Base-by-base conservation (phyloP, 2,113 vertebrate genomes). In the Hystrix cristata region DNA sequence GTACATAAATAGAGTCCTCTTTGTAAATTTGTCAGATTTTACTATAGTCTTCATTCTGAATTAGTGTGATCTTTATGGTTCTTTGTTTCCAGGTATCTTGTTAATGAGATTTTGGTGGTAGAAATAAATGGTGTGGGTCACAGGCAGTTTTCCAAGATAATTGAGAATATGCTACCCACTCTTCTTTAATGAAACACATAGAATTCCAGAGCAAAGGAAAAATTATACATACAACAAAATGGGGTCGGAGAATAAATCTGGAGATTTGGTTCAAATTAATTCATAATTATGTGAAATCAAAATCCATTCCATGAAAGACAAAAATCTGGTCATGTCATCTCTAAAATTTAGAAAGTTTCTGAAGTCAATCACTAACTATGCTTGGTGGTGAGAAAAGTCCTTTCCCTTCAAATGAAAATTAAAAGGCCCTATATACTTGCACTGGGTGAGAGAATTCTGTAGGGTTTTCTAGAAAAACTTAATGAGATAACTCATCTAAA, bases 381-480 rank as follows among this genome's bases (percentile, higher is more conserved):
- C 14, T 7, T 59, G 27, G 62, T 21, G 11, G 7, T 60, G n/a
- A 80, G 74, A 80, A 64, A 65, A 93, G 57, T 0, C 6, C 18
- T 87, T 92, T 84, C 67, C 46, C 53, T 93, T 96, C 60, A 96
- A 96, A 85, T 84, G 34, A 90, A 96, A 96, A 95, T 23, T 82
- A 90, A 97, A 94, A 94, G 90, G 64, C 18, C 67, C 38, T 94
- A 78, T n/a, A 87, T n/a, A 57, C 29, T 13, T 83, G 53, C 4
- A 53, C 9, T 69, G 21, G 23, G 60, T 53, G 55, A 92, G 31
- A 96, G 12, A 94, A 92, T 97, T 97, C 71, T 95, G 34, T 51
- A 60, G 27, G 48, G 38, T 59, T 94, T 95, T 87, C 43, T 65
- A 84, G 29, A 91, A 96, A 95, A 96, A 74, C 5, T 57, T 51